A percentile compares a stretch with the other conserved stretches of the same genome.
phyloP scores from a whole-genome alignment of 2,888 invertebrate species.

The Anthrax anthrax region DNA sequence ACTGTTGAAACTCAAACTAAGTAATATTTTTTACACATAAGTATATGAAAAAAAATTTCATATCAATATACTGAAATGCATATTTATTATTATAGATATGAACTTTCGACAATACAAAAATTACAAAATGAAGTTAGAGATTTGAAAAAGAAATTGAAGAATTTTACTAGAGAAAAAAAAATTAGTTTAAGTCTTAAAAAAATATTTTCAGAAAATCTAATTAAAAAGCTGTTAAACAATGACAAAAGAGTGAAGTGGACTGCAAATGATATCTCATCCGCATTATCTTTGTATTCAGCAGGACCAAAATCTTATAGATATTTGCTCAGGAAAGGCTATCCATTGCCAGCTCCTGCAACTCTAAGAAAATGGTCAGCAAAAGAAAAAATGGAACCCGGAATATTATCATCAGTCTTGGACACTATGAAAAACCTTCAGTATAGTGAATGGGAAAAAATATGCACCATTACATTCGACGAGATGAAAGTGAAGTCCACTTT shows the following conservation, averaged over 20 bases:
- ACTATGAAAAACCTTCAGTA: slow-evolving; percentile 4
- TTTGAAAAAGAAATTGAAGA: too few relatives aligned
- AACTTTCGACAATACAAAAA: too few relatives aligned
- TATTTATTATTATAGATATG: too few relatives aligned
- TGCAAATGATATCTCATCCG: slow-evolving; percentile 7
- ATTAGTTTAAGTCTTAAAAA: not conserved
- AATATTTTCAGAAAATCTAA: slow-evolving; percentile 8
- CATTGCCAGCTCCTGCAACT: slow-evolving; percentile 8
- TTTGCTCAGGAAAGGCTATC: slow-evolving; percentile 7
- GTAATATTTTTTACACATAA: too few relatives aligned
- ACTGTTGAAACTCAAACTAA: too few relatives aligned
- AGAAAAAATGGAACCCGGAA: slow-evolving; percentile 8
- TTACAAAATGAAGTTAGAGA: too few relatives aligned
- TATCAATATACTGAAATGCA: too few relatives aligned
- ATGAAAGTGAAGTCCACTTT: slow-evolving; percentile 8
- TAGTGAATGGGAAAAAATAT: slow-evolving; percentile 5
- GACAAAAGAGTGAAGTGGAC: slow-evolving; percentile 5
- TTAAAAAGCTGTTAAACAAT: slow-evolving; percentile 6
- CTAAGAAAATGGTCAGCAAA: slow-evolving; percentile 9
- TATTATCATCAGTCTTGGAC: slow-evolving; percentile 5
- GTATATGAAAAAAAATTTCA: too few relatives aligned
- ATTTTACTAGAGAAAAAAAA: too few relatives aligned
- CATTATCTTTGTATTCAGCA: slow-evolving; percentile 7
- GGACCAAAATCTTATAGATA: slow-evolving; percentile 7
- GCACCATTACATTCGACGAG: slow-evolving; percentile 12